These are phyloP conservation scores for Chrysogorgia sp. DNA, from an alignment of 92 coral and sea anemone genomes.

Conservation along the genomic window DNA sequence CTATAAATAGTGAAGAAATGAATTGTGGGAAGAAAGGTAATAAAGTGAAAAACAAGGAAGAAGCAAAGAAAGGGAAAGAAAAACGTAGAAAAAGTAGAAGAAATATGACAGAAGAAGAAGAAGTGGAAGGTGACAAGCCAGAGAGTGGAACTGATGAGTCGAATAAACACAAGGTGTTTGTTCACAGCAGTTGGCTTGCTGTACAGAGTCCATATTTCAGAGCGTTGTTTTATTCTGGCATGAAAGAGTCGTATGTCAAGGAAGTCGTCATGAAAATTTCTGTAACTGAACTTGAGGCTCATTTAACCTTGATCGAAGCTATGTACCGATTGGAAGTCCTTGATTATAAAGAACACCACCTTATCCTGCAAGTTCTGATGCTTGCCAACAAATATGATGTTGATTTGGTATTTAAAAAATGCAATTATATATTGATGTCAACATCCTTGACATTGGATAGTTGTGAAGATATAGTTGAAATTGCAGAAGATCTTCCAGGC, in stretches of 20 bases:
- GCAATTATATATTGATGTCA: slow-evolving; percentile 22
- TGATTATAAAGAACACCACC: slow-evolving; percentile 14
- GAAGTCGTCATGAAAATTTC: slow-evolving; percentile 28
- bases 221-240: slow-evolving; percentile 27
- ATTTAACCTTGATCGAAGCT: slow-evolving; percentile 33
- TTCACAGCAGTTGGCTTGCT: slow-evolving; percentile 41
- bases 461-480: neutral
- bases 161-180: slow-evolving; percentile 15
- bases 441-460: slow-evolving; percentile 18
- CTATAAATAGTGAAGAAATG: neutral
- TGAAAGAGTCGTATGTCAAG: slow-evolving; percentile 22
- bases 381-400: slow-evolving; percentile 41
- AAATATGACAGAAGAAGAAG: neutral
- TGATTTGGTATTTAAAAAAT: slow-evolving; percentile 15
- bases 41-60: too few species aligned
- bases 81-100: neutral
- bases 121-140: neutral
- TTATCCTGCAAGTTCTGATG: slow-evolving; percentile 6
- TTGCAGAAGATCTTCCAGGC: slow-evolving; percentile 2
- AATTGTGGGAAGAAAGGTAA: neutral
- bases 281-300: slow-evolving; percentile 17
- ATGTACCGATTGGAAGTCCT: slow-evolving; percentile 39
- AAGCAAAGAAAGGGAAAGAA: neutral
- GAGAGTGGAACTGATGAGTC: neutral
- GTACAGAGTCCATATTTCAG: slow-evolving; percentile 39